Percentiles rank a stretch among this genome's conserved stretches.
These are phyloP conservation scores for Trichomalopsis sarcophagae DNA, from an alignment of 1,140 invertebrate genomes.

Conservation along the genomic window DNA sequence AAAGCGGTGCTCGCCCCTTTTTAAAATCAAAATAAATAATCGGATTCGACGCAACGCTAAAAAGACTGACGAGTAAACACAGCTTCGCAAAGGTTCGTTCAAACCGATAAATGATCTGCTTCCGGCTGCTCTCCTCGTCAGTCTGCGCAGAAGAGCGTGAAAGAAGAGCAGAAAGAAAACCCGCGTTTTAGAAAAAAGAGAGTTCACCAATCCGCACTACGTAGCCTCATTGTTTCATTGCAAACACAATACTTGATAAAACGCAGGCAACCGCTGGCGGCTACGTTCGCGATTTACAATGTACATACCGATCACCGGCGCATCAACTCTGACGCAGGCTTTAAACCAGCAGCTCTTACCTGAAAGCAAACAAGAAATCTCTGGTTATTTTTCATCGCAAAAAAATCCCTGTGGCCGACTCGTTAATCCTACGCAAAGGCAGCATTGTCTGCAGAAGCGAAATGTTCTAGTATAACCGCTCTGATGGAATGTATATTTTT, in stretches of 20 bases:
- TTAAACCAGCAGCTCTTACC: slow-evolving; percentile 1
- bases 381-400: slow-evolving; percentile 26
- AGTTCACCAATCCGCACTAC: slow-evolving; percentile 58
- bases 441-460: background rate
- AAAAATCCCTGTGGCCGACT: background rate
- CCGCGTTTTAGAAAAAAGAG: background rate
- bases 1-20: too few species aligned
- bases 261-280: background rate
- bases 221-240: slow-evolving; percentile 58
- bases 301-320: background rate
- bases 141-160: background rate
- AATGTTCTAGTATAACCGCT: background rate
- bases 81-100: too few species aligned
- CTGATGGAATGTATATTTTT: background rate
- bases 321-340: background rate
- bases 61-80: too few species aligned
- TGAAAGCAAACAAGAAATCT: slow-evolving; percentile 11
- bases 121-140: background rate
- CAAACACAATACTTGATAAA: slow-evolving; percentile 59
- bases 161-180: slow-evolving; percentile 16
- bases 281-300: slow-evolving; percentile 18
- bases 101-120: background rate
- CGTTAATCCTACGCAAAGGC: background rate
- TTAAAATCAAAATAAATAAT: too few species aligned
- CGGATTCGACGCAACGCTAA: too few species aligned